Base-by-base conservation (phyloP, 2,888 invertebrate genomes). In the Melieria picta region DNA sequence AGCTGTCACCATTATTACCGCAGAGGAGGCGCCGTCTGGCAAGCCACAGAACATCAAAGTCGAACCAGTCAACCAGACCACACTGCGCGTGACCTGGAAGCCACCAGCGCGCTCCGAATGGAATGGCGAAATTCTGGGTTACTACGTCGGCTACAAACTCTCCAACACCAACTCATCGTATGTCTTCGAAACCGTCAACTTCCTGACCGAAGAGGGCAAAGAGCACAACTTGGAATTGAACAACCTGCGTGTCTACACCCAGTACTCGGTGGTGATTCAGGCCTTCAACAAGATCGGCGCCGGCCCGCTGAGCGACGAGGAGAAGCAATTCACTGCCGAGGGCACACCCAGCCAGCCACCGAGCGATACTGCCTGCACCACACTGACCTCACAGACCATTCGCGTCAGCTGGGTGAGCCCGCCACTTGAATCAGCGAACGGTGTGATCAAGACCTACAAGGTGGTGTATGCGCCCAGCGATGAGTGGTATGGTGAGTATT, bases 391-490 rank as follows among this genome's bases (percentile, higher is more conserved):
- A 4, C 96, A 97, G 87, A 96, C 96, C 3, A 96, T 98, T 81
- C 91, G 96, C 72, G 95, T 98, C 4, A 94, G 95, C 42, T 98
- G 98, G 98, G 93, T 94, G 0, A 96, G 97, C 0, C 98, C 98
- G 0, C 96, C 97, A 55, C 89, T 96, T 3, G 93, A 93, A 74
- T 93, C 96, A 50, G 96, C 97, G 60, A 97, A 98, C 85, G 98
- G 98, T 77, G 93, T 97, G 56, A 96, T 98, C 82, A 96, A 97
- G 85, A 97, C 97, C 11, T 98, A 98, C 89, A 97, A 97, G 88
- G 95, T 96, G 72, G 91, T 96, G 72, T 96, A 96, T 82, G 95
- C 96, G 78, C 95, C 96, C 57, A 94, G 94, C 79, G 94, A 95
- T 76, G 92, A 93, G 76, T 96, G 96, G 96, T 95, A 95, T 89